Evolutionary conservation across 2,888 invertebrate species (phyloP).

Genomic region (Elgonia sp.): DNA sequence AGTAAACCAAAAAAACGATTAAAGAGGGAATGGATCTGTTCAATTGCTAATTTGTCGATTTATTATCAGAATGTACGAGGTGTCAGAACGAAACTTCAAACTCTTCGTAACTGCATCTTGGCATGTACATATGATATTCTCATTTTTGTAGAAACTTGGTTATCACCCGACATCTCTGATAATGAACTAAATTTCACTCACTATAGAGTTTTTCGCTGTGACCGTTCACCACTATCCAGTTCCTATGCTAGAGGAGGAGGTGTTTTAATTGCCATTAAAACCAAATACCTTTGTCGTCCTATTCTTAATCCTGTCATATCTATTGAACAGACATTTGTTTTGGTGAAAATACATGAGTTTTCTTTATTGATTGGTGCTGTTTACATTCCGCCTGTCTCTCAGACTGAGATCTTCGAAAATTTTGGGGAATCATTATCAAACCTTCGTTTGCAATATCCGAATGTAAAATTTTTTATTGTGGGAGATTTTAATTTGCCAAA

Average conservation of each 20-base stretch:
- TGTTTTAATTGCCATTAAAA: constrained; percentile 6
- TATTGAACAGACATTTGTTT: neutral
- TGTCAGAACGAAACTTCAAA: neutral
- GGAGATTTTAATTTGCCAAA: constrained; percentile 27
- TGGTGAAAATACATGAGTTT: neutral
- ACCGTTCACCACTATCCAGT: constrained; percentile 1
- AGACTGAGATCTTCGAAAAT: neutral
- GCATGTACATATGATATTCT: neutral
- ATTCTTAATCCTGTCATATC: neutral
- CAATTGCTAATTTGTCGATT: too few relatives aligned
- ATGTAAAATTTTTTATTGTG: neutral
- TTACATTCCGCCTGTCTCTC: constrained; percentile 15
- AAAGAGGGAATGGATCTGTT: too few relatives aligned
- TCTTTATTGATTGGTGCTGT: neutral
- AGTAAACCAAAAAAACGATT: too few relatives aligned
- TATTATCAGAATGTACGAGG: too few relatives aligned
- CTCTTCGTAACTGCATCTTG: neutral
- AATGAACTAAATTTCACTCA: neutral
- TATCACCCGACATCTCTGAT: neutral
- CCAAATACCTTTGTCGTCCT: neutral
- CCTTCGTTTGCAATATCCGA: neutral
- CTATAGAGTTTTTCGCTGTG: constrained; percentile 13
- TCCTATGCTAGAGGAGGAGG: neutral
- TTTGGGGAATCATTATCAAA: neutral
- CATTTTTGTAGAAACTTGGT: neutral